Base-by-base conservation (phyloP, 2,113 vertebrate genomes). In the Ranitomeya imitator region DNA sequence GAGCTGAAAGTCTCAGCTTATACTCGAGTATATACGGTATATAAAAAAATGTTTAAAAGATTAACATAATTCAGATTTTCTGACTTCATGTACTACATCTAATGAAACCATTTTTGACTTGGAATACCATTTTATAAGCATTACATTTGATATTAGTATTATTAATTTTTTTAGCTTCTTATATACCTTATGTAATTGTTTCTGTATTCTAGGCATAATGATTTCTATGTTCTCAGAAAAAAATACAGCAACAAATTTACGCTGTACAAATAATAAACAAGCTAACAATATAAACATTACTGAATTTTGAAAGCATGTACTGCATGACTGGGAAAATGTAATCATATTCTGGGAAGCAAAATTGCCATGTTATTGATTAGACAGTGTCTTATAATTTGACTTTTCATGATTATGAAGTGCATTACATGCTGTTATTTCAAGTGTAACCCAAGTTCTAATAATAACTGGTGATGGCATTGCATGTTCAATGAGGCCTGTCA, bases 401-500 rank as follows among this genome's bases (percentile, higher is more conserved):
- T 67, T 83, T 83, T 83, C 61, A 69, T 83, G 81, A 69, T 83
- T 83, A 83, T 69, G 81, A 83, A 83, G 81, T 61, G 63, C 81
- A 83, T 69, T 83, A 83, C 81, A 83, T 52, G 45, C 61, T 52
- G 81, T 54, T 83, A 67, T 23, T 69, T 83, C 19, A 37, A 83
- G 81, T 83, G 81, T 23, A 83, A 67, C 45, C 19, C 21, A 18
- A n/a, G 81, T 67, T 83, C 63, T 83, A 83, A 67, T 83, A 83
- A 83, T 83, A 83, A 23, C 81, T 37, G 61, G 61, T 67, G 51
- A 83, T 69, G 63, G 81, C 81, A 83, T 69, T 83, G 81, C 81
- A 51, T 65, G 80, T 52, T 83, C 80, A 69, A 83, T 83, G 81
- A 83, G 61, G 61, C 37, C 61, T 69, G 61, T 23, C 45, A 69